A percentile compares a stretch with the other conserved stretches of the same genome.
phyloP scores from a whole-genome alignment of 2,888 invertebrate species.

The Hermodice carunculata region DNA sequence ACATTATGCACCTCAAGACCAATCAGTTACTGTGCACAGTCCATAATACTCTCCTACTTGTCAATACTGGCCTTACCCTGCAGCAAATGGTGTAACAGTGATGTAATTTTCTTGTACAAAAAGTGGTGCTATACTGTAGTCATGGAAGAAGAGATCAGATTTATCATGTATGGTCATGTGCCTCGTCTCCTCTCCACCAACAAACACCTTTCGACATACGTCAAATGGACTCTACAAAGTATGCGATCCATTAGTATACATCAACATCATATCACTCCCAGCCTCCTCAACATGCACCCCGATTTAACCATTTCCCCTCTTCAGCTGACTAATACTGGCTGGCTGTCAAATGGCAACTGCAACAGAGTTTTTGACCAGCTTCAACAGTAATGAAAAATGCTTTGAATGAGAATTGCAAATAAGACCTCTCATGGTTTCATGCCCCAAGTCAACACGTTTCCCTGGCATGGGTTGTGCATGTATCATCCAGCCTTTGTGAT shows the following conservation, averaged over 20 bases:
- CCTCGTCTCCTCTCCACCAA: slow-evolving; percentile 71
- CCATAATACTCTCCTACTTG: too few species aligned
- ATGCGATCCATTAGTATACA: too few species aligned
- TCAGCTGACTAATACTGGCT: background rate
- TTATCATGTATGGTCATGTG: slow-evolving; percentile 77
- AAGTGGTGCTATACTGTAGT: slow-evolving; percentile 95
- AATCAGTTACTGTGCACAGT: too few species aligned
- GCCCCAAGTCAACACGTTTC: too few species aligned
- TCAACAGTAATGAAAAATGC: background rate
- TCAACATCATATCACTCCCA: too few species aligned
- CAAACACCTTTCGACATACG: slow-evolving; percentile 88
- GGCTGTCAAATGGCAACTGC: background rate
- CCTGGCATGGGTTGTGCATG: too few species aligned
- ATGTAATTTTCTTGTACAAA: slow-evolving; percentile 99
- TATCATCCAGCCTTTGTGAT: too few species aligned
- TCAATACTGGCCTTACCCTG: slow-evolving; percentile 74
- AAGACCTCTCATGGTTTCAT: too few species aligned
- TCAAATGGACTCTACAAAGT: slow-evolving; percentile 90
- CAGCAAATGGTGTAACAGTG: slow-evolving; percentile 81
- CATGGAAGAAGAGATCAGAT: slow-evolving; percentile 93
- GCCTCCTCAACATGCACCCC: background rate
- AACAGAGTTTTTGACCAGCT: background rate
- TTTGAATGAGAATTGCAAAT: too few species aligned
- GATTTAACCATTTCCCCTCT: background rate
- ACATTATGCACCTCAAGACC: too few species aligned